Percentiles rank a stretch among this genome's conserved stretches.
Evolutionary conservation across 1,140 invertebrate species (phyloP).

Genomic region (Bombus confusus): DNA sequence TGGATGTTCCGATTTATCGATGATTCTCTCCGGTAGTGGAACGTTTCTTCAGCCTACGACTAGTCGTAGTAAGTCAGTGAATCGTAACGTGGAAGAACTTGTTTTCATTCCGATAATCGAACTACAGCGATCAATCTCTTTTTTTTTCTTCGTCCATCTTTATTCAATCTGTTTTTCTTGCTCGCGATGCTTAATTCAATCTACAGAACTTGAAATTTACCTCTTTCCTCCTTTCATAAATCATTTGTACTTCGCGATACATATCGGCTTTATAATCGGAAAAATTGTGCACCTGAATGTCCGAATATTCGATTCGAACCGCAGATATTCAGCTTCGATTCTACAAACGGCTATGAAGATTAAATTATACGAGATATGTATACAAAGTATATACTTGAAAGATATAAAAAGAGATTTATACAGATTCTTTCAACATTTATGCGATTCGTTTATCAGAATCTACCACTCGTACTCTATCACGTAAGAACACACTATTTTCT

Average conservation of each 20-base stretch:
- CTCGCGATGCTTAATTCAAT: background rate
- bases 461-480: background rate
- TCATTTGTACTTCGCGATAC: background rate
- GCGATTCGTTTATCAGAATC: background rate
- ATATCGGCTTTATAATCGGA: background rate
- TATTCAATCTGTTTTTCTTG: background rate
- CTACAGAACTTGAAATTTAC: background rate
- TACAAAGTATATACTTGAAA: background rate
- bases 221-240: background rate
- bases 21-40: background rate
- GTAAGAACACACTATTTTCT: background rate
- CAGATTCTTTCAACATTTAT: background rate
- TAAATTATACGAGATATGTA: no score
- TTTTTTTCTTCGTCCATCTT: background rate
- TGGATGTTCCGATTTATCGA: slow-evolving; percentile 19
- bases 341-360: background rate
- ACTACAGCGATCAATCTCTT: background rate
- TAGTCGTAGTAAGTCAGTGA: slow-evolving; percentile 11
- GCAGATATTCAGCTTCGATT: background rate
- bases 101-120: slow-evolving; percentile 13
- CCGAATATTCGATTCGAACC: background rate
- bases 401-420: background rate
- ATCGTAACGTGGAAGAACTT: slow-evolving; percentile 16
- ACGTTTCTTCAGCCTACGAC: background rate
- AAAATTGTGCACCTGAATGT: background rate